Base-by-base conservation (phyloP, 2,113 vertebrate genomes). In the Rhegmatorhina hoffmannsi region DNA sequence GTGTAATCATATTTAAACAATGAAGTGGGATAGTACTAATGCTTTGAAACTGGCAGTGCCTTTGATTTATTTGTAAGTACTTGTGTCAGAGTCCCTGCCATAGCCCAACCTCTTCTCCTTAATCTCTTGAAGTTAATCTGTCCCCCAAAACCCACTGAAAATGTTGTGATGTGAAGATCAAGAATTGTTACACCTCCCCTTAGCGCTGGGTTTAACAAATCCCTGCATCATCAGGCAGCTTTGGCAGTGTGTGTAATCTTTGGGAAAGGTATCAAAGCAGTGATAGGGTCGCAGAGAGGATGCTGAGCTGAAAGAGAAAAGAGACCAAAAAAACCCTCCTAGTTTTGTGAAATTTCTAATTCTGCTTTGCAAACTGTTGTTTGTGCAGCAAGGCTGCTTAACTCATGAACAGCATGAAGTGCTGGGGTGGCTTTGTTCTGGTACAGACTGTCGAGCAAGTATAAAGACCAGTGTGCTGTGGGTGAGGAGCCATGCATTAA, bases 1-100 rank as follows among this genome's bases (percentile, higher is more conserved):
- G 4, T 93, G 86, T 96, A 97, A 97, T 97, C 94, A 90, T 90
- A 96, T 96, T 97, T 97, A 94, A 97, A 94, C 97, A 94, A 94
- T 87, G 91, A 90, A 95, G 84, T 4, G 8, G 52, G 87, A 89
- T 84, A 52, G 88, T 84, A 26, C 15, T 58, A 28, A 95, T 80
- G 36, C 92, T 96, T 89, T 82, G 94, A 96, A 91, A 84, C 36
- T 87, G 52, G 91, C 90, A 93, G 81, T 94, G 96, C 68, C 94
- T 96, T 84, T 67, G 88, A 60, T 69, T 95, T 95, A 91, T 96
- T 97, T 94, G 75, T 85, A 81, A 92, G 96, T 62, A 50, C 84
- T 91, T 78, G 68, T 95, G 91, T 87, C 72, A 69, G 88, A 87
- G 73, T 86, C 92, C 68, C 76, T 88, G 62, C 72, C 44, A 59